phyloP scores from a whole-genome alignment of 2,113 vertebrate species.

The Ochotona princeps region DNA sequence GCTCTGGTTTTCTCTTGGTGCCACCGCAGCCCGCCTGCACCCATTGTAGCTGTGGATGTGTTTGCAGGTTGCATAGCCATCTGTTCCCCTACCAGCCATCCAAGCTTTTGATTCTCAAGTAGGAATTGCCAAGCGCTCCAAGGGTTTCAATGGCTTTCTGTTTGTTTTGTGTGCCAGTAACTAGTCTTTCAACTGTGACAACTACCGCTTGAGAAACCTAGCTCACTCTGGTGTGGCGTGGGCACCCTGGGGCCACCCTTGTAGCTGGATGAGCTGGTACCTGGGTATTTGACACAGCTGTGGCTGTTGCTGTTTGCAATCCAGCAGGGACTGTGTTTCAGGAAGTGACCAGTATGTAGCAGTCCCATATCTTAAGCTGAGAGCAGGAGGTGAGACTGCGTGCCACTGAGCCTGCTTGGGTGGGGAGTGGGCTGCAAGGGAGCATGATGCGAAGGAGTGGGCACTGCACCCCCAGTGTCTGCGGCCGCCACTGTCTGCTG shows the following conservation, averaged over 20 bases:
- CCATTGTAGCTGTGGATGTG: constrained; percentile 41
- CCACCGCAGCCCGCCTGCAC: constrained; percentile 10
- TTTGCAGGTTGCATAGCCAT: constrained; percentile 81
- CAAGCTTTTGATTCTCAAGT: constrained; percentile 70
- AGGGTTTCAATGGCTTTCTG: constrained; percentile 77
- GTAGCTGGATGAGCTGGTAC: constrained; percentile 77
- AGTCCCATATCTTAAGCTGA: fast-evolving
- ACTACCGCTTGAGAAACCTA: constrained; percentile 76
- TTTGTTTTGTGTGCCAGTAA: constrained; percentile 68
- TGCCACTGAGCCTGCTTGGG: not conserved
- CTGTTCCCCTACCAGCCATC: constrained; percentile 77
- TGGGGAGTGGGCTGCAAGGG: not conserved
- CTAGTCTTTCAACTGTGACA: constrained; percentile 74
- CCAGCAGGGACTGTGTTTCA: not conserved
- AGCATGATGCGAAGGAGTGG: fast-evolving
- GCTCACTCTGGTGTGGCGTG: constrained; percentile 78
- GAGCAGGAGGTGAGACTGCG: not conserved
- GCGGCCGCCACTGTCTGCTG: fast-evolving
- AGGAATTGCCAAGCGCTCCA: constrained; percentile 36
- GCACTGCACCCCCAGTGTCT: not conserved
- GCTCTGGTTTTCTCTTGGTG: not conserved
- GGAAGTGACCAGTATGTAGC: not conserved
- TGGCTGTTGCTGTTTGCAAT: not conserved
- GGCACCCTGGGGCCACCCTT: constrained; percentile 75
- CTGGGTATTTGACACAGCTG: constrained; percentile 73